A percentile compares a stretch with the other conserved stretches of the same genome.
phyloP scores from a whole-genome alignment of 92 coral and sea anemone genomes.

The Isaurus tuberculatus region DNA sequence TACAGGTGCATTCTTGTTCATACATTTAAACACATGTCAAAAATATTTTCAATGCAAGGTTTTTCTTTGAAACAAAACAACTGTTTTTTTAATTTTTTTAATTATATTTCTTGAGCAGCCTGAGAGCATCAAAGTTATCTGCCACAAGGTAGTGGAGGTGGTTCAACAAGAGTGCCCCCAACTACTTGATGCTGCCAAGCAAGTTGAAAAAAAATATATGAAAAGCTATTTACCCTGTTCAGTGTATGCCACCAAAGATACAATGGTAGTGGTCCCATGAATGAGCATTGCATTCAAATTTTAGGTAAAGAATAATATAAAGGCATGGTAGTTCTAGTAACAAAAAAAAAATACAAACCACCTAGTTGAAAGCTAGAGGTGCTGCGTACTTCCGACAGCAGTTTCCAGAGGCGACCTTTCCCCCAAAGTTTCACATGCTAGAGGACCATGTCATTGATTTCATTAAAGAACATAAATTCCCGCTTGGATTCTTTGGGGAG shows the following conservation, averaged over 20 bases:
- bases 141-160: constrained; percentile 38
- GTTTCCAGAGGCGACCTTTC: neutral
- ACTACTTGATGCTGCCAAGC: neutral
- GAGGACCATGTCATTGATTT: constrained; percentile 2
- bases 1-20: constrained; percentile 19
- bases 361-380: neutral
- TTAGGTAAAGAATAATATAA: neutral
- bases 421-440: neutral
- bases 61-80: neutral
- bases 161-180: constrained; percentile 28
- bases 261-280: constrained; percentile 18
- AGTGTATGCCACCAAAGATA: constrained; percentile 1
- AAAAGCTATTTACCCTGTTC: constrained; percentile 18
- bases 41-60: neutral
- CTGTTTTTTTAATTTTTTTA: neutral
- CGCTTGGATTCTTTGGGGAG: constrained; percentile 4
- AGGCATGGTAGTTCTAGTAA: neutral
- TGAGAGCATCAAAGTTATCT: constrained; percentile 22
- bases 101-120: constrained; percentile 8
- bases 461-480: neutral
- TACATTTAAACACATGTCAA: neutral
- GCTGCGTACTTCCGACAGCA: constrained; percentile 1
- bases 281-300: neutral
- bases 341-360: neutral
- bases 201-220: neutral